Evolutionary conservation across 35 echinoderm and acorn worm genomes (phyloP).

Genomic region (Eucidaris tribuloides): DNA sequence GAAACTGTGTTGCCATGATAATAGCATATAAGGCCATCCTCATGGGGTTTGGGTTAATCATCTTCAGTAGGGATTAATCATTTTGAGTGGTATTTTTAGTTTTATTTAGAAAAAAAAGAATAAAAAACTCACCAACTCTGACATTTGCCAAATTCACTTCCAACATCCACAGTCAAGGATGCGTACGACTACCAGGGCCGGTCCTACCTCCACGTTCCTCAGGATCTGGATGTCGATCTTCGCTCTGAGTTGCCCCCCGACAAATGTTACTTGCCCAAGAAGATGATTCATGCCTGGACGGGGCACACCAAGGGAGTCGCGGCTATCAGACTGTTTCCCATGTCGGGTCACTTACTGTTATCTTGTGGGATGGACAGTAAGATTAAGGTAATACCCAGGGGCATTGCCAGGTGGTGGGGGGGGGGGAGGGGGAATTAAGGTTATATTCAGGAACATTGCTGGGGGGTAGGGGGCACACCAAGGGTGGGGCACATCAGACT

Average conservation of each 20-base stretch:
- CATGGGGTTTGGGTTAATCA: too few species aligned
- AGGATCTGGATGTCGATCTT: constrained; percentile 85
- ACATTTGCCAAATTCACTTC: too few species aligned
- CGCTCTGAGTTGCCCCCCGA: constrained; percentile 77
- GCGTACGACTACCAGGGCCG: constrained; percentile 94
- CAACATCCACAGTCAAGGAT: constrained; percentile 99
- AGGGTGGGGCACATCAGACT: constrained; percentile 97
- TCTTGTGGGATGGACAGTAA: constrained; percentile 98
- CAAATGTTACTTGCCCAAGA: constrained; percentile 95
- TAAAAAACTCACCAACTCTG: too few species aligned
- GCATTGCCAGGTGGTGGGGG: too few species aligned
- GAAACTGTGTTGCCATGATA: too few species aligned
- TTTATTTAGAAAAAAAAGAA: too few species aligned
- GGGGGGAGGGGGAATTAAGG: too few species aligned
- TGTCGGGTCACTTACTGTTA: constrained; percentile 86
- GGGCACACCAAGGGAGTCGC: constrained; percentile 99
- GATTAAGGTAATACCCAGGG: constrained; percentile 75
- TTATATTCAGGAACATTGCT: too few species aligned
- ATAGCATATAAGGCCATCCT: too few species aligned
- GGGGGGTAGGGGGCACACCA: too few species aligned
- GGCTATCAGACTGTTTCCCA: constrained; percentile 79
- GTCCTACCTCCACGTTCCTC: constrained; percentile 91
- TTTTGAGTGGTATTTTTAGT: too few species aligned
- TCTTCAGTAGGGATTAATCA: too few species aligned
- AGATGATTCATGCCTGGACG: constrained; percentile 81